phyloP scores from a whole-genome alignment of 2,888 invertebrate genomes.

The Xylota sylvarum region DNA sequence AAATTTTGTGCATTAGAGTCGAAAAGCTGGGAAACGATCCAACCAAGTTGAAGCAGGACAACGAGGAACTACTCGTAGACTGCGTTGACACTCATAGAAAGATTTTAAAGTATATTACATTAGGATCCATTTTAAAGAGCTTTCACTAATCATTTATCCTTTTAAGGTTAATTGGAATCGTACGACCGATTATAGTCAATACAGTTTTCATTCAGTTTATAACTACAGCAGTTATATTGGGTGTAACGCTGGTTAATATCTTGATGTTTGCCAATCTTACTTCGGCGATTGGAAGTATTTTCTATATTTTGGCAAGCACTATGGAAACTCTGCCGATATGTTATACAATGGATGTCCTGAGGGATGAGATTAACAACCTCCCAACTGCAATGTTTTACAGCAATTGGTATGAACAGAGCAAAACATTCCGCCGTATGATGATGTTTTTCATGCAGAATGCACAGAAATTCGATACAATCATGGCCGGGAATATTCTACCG shows the following conservation, averaged over 20 bases:
- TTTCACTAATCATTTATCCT: background rate
- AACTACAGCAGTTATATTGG: conserved; percentile 76
- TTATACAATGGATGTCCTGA: conserved; percentile 77
- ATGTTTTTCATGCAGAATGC: conserved; percentile 78
- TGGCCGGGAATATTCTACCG: conserved; percentile 64
- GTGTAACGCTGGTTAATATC: conserved; percentile 78
- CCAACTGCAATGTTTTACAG: conserved; percentile 78
- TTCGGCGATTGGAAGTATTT: conserved; percentile 70
- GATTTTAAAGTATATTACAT: conserved; percentile 35
- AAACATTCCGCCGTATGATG: conserved; percentile 70
- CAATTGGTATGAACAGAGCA: conserved; percentile 77
- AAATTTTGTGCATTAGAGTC: conserved; percentile 58
- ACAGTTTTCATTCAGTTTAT: conserved; percentile 79
- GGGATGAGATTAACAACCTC: conserved; percentile 76
- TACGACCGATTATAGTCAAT: conserved; percentile 76
- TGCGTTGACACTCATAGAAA: conserved; percentile 47
- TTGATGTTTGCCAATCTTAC: conserved; percentile 77
- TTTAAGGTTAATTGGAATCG: conserved; percentile 60
- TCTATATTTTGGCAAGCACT: conserved; percentile 75
- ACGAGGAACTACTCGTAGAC: conserved; percentile 30
- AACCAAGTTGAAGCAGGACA: conserved; percentile 33
- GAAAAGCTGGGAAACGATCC: conserved; percentile 53
- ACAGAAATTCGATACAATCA: conserved; percentile 75
- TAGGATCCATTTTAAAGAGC: background rate
- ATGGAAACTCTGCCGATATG: conserved; percentile 78